phyloP scores from a whole-genome alignment of 2,888 invertebrate genomes.

The Cinara cedri region DNA sequence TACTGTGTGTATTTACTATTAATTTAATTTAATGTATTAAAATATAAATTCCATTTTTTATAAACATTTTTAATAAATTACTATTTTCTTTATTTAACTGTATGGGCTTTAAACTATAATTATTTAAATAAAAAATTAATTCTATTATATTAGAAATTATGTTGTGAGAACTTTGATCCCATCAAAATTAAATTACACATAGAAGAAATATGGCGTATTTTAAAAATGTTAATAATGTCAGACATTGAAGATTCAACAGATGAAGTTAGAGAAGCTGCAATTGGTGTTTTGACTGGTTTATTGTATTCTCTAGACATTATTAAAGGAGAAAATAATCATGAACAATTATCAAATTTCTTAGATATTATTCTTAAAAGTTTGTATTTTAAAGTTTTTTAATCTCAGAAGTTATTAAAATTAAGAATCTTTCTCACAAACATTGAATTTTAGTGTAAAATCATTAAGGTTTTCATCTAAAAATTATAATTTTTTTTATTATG shows the following conservation, averaged over 20 bases:
- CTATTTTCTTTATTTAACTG: neutral
- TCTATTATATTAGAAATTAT: slow-evolving; percentile 45
- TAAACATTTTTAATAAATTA: slow-evolving; percentile 7
- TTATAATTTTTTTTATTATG: neutral
- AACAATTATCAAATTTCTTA: slow-evolving; percentile 48
- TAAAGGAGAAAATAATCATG: slow-evolving; percentile 62
- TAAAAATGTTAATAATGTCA: slow-evolving; percentile 67
- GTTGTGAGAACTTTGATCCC: slow-evolving; percentile 48
- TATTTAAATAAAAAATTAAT: neutral
- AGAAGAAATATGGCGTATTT: slow-evolving; percentile 58
- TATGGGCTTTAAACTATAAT: neutral
- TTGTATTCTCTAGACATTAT: slow-evolving; percentile 66
- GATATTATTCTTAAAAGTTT: slow-evolving; percentile 49
- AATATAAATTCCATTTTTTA: too few species aligned
- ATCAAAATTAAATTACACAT: slow-evolving; percentile 40
- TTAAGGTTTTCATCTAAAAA: neutral
- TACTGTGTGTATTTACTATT: too few species aligned
- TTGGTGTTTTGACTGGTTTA: slow-evolving; percentile 66
- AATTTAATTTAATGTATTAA: too few species aligned
- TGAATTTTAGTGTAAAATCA: too few species aligned
- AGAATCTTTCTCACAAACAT: too few species aligned
- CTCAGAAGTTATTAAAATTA: neutral
- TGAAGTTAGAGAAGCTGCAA: slow-evolving; percentile 67
- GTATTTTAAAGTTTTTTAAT: neutral
- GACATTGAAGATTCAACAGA: slow-evolving; percentile 66